These are phyloP conservation scores for Molanna angustata DNA, from an alignment of 2,888 invertebrate species.

Conservation along the genomic window DNA sequence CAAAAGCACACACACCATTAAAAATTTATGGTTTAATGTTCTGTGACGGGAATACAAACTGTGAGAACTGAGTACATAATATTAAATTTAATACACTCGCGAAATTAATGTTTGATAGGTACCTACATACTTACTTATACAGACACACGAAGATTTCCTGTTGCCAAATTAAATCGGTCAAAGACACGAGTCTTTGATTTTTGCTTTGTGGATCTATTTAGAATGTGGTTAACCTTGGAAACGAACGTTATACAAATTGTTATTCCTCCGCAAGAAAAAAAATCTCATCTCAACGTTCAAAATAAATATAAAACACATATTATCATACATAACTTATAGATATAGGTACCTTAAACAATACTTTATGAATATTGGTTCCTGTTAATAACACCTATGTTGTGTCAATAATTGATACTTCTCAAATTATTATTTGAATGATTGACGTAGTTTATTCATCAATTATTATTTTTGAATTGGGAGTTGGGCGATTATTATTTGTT, in stretches of 20 bases:
- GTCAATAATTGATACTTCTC: background rate
- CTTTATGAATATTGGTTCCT: no score
- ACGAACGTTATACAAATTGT: constrained; percentile 31
- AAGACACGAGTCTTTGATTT: constrained; percentile 26
- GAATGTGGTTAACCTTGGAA: constrained; percentile 32
- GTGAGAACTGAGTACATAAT: background rate
- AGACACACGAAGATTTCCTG: constrained; percentile 21
- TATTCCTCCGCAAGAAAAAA: constrained; percentile 17
- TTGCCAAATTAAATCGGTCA: constrained; percentile 33
- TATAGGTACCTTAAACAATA: no score
- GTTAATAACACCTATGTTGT: background rate
- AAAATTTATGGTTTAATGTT: no score
- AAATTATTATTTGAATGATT: background rate
- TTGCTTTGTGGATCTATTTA: constrained; percentile 28
- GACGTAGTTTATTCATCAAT: no score
- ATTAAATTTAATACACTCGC: background rate
- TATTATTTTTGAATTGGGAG: no score
- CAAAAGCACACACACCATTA: no score
- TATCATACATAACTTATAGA: no score
- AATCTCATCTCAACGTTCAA: background rate
- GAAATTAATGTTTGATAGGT: background rate
- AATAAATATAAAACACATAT: no score
- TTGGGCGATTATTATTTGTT: no score
- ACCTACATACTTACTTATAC: background rate
- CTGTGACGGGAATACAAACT: background rate